phyloP scores from a whole-genome alignment of 2,797 vertebrate species.

The Myotis planiceps region DNA sequence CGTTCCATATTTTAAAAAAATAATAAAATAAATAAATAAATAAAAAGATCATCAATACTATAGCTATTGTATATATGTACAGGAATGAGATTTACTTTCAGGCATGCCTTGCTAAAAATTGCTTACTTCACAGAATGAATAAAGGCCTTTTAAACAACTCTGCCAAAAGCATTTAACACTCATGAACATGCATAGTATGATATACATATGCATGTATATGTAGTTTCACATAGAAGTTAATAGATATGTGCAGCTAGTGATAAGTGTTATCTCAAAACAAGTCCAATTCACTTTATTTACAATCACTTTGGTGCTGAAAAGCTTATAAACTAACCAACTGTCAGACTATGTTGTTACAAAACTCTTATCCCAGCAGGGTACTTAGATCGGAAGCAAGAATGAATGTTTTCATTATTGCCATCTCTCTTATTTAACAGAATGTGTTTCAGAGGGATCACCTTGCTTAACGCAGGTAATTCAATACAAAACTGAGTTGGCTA shows the following conservation, averaged over 20 bases:
- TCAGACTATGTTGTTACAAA: background rate
- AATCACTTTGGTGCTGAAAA: constrained; percentile 8
- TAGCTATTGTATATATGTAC: background rate
- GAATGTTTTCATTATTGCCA: background rate
- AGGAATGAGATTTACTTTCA: background rate
- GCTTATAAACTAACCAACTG: constrained; percentile 40
- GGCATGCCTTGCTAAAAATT: background rate
- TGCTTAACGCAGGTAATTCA: background rate
- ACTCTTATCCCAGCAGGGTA: background rate
- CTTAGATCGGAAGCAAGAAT: background rate
- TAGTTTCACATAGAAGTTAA: background rate
- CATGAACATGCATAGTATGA: background rate
- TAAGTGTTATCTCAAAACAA: constrained; percentile 27
- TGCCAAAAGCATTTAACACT: background rate
- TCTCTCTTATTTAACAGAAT: constrained; percentile 23
- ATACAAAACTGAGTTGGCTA: background rate
- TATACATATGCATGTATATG: background rate
- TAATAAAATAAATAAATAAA: too few species aligned
- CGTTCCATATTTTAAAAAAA: too few species aligned
- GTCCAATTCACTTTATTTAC: background rate
- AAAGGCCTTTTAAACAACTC: background rate
- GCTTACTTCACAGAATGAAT: background rate
- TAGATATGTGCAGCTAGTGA: background rate
- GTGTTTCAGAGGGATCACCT: constrained; percentile 22
- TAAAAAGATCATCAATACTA: background rate